Conservation (phyloP, 2,888 invertebrate genomes). For the Amiota mariae region DNA sequence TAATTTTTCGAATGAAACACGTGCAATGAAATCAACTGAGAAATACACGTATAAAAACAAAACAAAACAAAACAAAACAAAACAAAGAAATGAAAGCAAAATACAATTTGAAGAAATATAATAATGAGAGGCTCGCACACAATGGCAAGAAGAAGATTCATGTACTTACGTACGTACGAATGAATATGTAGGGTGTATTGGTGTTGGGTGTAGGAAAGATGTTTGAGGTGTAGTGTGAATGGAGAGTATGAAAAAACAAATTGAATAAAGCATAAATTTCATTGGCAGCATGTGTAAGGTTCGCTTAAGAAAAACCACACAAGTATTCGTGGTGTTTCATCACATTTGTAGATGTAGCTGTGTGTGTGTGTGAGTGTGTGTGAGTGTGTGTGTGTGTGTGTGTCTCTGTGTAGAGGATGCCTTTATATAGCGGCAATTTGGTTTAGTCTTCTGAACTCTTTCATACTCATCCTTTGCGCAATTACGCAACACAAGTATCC, state of each 20-base stretch:
- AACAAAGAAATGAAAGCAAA: not conserved
- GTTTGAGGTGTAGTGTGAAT: not conserved
- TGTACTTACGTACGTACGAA: no score
- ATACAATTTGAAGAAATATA: not conserved
- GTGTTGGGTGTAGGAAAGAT: no score
- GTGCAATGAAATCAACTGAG: not conserved
- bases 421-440: no score
- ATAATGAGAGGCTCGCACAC: not conserved
- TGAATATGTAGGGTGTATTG: no score
- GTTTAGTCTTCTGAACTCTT: no score
- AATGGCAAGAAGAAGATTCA: no score
- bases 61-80: not conserved
- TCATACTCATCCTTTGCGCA: not conserved
- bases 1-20: slow-evolving; percentile 5
- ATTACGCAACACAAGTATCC: not conserved
- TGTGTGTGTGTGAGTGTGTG: no score
- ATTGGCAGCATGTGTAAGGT: slow-evolving; percentile 14
- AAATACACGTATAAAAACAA: not conserved
- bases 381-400: no score
- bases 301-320: not conserved
- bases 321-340: not conserved
- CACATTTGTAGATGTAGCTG: no score
- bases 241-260: not conserved
- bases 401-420: no score
- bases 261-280: slow-evolving; percentile 17